Evolutionary conservation across 2,113 vertebrate species (phyloP), one percentile per base, ranked within the genome.

Genomic region (Nettapus auritus): DNA sequence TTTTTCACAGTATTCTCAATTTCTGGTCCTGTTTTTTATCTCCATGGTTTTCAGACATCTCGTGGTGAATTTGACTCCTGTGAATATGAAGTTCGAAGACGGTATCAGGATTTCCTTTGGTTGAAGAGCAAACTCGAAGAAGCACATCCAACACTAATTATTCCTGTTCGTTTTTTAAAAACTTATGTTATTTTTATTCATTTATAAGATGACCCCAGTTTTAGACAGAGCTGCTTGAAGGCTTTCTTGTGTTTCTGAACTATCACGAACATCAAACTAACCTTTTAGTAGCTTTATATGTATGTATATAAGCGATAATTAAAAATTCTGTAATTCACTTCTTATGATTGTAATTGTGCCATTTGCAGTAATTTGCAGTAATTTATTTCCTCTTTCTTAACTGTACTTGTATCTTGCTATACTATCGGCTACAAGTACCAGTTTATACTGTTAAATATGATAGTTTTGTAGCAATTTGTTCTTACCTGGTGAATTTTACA

Each of bases 101-200:
- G 99, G 1, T 99, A 99, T 68, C 99, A 99, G 97, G 99, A 99
- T 98, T 99, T 99, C 95, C 93, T 99, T 25, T 99, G 99, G 99
- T 96, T 99, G 92, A 98, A 99, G 83, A 98, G 97, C 88, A 98
- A 95, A 96, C 98, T 99, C 73, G 99, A 99, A 95, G 99, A 99
- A 94, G 97, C 97, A 59, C 98, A 99, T 90, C 99, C 99, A 0
- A 99, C 99, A 2, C 98, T 99, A 68, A 99, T 99, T 83, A 97
- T 99, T 94, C 99, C 99, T 46, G 99, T 99, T 98, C 28, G 99
- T 98, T 84, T 90, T 10, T 42, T 68, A 77, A 60, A 60, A 90
- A 46, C 73, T 67, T 82, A 59, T 29, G n/a, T 90, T 95, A 29
- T 50, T 88, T 83, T 62, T 63, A 26, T 78, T 81, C 91, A 38